Evolutionary conservation across 23 tunicate species (phyloP).

Genomic region (Diplosoma virens): DNA sequence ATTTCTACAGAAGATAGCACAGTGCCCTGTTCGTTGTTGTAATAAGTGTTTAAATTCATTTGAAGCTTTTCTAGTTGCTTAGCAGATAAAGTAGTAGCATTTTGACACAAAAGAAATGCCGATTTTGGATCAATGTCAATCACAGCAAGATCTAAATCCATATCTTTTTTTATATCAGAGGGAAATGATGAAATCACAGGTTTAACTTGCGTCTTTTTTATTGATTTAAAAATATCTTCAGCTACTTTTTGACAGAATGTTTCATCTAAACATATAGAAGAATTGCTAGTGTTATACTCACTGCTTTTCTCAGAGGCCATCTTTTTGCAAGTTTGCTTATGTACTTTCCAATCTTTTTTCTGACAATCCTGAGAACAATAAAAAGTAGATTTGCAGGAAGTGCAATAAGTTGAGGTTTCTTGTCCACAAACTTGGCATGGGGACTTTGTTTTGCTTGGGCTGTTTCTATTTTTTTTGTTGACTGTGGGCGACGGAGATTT

Average conservation of each 20-base stretch:
- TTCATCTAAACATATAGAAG: constrained; percentile 10
- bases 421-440: constrained; percentile 27
- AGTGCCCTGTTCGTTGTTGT: not conserved
- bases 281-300: not conserved
- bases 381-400: constrained; percentile 10
- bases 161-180: not conserved
- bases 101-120: constrained; percentile 12
- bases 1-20: not conserved
- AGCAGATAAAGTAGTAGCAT: not conserved
- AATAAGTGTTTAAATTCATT: not conserved
- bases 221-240: constrained; percentile 1
- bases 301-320: not conserved
- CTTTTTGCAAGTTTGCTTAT: constrained; percentile 42
- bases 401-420: constrained; percentile 2
- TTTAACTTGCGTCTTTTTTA: not conserved
- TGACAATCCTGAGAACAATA: constrained; percentile 63
- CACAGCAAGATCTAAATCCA: not conserved
- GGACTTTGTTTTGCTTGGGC: not conserved
- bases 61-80: not conserved
- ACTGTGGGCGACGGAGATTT: not conserved
- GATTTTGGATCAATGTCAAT: constrained; percentile 3
- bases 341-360: constrained; percentile 47
- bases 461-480: not conserved
- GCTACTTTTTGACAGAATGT: constrained; percentile 13
- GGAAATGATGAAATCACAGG: not conserved